Evolutionary conservation across 2,888 invertebrate genomes (phyloP), one percentile per base, ranked within the genome.

Genomic region (Lepidocyrtoides sp.): DNA sequence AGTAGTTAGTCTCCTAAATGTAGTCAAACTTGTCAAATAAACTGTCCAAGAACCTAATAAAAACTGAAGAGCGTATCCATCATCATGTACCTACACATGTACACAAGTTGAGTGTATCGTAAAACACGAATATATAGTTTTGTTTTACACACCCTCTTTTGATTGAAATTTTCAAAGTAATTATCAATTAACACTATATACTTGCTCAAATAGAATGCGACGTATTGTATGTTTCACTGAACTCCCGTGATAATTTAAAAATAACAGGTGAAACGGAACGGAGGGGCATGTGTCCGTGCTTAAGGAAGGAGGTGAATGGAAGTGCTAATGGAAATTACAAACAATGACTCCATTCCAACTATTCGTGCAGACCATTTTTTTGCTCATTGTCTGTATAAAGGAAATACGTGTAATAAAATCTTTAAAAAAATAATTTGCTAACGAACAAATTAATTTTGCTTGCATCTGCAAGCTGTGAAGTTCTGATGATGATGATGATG

Each of bases 251-350:
- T 8, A 5, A 3, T 17, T 14, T 51, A n/a, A 51, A 17, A 17
- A 2, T 17, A 66, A 32, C 32, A 69, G 69, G 41, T n/a, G n/a
- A 8, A 41, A 41, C 7, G 32, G n/a, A 60, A 60, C 17, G 17
- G 36, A 8, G 51, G 44, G 17, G 54, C 84, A 54, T 84, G 84
- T 69, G 84, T 51, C 32, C 54, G 32, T 51, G 32, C 51, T 84
- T 84, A 84, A 51, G 29, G 10, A 32, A 54, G 14, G 10, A 32
- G 69, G 14, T 41, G 66, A 69, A 51, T 54, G 69, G 17, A 48
- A 83, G 84, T 54, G 69, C 72, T 84, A 84, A 84, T 84, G 10
- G 36, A 20, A 14, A 84, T 60, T 51, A 84, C 72, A 69, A 44
- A 63, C 82, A 82, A 63, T 72, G 72, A 72, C 72, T 41, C 20